Percentiles rank a stretch among this genome's conserved stretches.
These are phyloP conservation scores for Epinotia demarniana DNA, from an alignment of 2,888 invertebrate genomes.

Conservation along the genomic window DNA sequence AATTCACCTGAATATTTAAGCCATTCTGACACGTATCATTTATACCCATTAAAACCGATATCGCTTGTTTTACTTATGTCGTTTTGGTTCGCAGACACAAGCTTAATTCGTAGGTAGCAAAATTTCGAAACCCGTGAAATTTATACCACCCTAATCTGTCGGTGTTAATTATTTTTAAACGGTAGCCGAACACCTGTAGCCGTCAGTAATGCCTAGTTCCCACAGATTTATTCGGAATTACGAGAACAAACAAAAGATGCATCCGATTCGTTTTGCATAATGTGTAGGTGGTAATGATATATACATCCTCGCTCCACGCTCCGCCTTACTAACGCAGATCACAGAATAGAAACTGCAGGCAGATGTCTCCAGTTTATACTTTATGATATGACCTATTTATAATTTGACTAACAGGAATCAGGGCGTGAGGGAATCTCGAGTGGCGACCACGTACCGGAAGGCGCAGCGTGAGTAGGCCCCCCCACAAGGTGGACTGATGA, in stretches of 20 bases:
- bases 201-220: conserved; percentile 49
- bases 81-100: not conserved
- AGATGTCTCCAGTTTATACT: not conserved
- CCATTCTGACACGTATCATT: too few species aligned
- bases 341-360: not conserved
- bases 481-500: too few species aligned
- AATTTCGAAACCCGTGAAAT: conserved; percentile 32
- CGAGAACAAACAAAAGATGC: conserved; percentile 55
- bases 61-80: not conserved
- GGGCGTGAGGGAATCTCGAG: too few species aligned
- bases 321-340: conserved; percentile 37
- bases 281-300: conserved; percentile 55
- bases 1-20: too few species aligned
- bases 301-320: conserved; percentile 51
- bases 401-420: not conserved
- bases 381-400: not conserved
- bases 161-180: conserved; percentile 43
- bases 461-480: too few species aligned
- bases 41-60: not conserved
- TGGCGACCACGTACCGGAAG: too few species aligned
- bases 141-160: conserved; percentile 26
- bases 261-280: conserved; percentile 52
- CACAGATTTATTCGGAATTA: conserved; percentile 50
- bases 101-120: conserved; percentile 31
- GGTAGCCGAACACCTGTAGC: conserved; percentile 50